phyloP scores from a whole-genome alignment of 2,888 invertebrate species.

The Adelphocoris suturalis region DNA sequence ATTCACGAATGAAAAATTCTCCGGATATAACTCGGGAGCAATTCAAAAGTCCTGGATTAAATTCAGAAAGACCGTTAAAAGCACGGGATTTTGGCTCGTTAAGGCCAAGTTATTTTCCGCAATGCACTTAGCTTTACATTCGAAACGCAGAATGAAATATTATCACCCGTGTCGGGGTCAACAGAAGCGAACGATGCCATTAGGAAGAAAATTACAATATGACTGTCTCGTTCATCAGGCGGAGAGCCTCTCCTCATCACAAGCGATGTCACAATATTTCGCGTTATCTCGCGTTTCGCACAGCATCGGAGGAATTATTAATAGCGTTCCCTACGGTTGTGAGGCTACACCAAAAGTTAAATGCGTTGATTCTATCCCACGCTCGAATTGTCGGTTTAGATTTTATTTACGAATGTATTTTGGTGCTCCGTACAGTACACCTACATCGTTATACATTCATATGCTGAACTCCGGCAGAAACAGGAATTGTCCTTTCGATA shows the following conservation, averaged over 20 bases:
- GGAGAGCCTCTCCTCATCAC: slow-evolving; percentile 10
- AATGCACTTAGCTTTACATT: slow-evolving; percentile 7
- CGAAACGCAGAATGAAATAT: slow-evolving; percentile 15
- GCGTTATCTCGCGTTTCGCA: background rate
- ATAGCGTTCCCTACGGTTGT: background rate
- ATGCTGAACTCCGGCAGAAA: too few species aligned
- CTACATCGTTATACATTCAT: too few species aligned
- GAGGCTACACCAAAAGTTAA: background rate
- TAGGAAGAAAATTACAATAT: slow-evolving; percentile 11
- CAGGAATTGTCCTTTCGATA: too few species aligned
- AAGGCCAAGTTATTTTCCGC: slow-evolving; percentile 3
- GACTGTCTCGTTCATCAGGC: background rate
- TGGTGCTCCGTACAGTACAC: too few species aligned
- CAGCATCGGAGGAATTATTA: background rate
- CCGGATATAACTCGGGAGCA: background rate
- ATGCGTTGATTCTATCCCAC: too few species aligned
- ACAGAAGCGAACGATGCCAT: background rate
- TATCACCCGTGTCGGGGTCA: background rate
- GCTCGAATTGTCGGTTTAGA: too few species aligned
- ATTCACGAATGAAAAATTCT: background rate
- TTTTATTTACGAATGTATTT: too few species aligned
- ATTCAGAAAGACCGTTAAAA: slow-evolving; percentile 6
- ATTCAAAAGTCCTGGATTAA: background rate
- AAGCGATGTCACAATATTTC: background rate
- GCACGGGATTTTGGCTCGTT: slow-evolving; percentile 4